phyloP scores from a whole-genome alignment of 2,113 vertebrate species.

The Saccopteryx leptura region DNA sequence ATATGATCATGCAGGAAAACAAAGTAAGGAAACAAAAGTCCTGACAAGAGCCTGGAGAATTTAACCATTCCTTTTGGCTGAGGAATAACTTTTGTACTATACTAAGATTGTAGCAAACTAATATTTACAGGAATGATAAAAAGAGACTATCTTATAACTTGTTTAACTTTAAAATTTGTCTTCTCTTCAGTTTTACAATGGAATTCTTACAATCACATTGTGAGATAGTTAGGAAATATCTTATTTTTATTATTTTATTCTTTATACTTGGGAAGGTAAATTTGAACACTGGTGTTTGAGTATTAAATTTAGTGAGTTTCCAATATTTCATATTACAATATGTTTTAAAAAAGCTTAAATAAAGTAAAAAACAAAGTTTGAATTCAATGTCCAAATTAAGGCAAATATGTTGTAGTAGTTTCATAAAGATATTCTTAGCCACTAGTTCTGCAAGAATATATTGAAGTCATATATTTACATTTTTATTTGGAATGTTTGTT shows the following conservation, averaged over 20 bases:
- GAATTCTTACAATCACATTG: not conserved
- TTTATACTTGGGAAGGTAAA: not conserved
- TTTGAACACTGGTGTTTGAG: not conserved
- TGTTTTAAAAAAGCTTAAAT: not conserved
- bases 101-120: not conserved
- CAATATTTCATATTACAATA: not conserved
- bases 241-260: not conserved
- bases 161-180: not conserved
- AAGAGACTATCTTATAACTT: not conserved
- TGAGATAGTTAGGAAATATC: not conserved
- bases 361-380: not conserved
- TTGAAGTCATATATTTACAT: not conserved
- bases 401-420: not conserved
- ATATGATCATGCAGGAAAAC: not conserved
- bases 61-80: not conserved
- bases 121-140: not conserved
- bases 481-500: constrained; percentile 6
- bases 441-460: not conserved
- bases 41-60: not conserved
- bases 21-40: not conserved
- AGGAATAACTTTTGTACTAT: not conserved
- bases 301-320: not conserved
- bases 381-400: not conserved
- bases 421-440: not conserved
- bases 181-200: not conserved